phyloP scores from a whole-genome alignment of 2,888 invertebrate species.

The Diachrysia chrysitis region DNA sequence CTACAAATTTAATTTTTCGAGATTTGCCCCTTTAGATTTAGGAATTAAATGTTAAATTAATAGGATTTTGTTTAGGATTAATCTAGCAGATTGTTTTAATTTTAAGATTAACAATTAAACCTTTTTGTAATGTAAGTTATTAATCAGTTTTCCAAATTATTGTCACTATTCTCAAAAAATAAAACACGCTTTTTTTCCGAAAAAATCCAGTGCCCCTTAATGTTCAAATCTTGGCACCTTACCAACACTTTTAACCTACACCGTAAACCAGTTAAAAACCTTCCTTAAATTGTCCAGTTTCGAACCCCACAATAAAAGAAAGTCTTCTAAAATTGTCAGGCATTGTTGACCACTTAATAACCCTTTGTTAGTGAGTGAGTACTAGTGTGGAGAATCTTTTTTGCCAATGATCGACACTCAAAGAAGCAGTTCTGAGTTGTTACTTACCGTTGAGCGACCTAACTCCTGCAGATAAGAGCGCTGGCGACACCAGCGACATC shows the following conservation, averaged over 20 bases:
- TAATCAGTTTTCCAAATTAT: constrained; percentile 10
- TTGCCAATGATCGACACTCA: too few species aligned
- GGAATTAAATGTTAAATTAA: constrained; percentile 47
- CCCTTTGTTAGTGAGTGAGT: too few species aligned
- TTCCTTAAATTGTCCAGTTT: too few species aligned
- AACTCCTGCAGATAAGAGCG: constrained; percentile 94
- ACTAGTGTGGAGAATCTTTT: too few species aligned
- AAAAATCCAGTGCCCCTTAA: constrained; percentile 19
- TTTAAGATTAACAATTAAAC: not conserved
- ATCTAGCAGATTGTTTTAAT: not conserved
- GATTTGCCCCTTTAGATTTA: constrained; percentile 65
- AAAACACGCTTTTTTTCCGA: constrained; percentile 43
- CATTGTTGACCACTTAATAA: too few species aligned
- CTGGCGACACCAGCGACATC: constrained; percentile 96
- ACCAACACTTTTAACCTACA: constrained; percentile 20
- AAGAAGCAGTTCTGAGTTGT: constrained; percentile 18
- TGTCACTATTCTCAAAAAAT: constrained; percentile 17
- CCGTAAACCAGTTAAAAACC: not conserved
- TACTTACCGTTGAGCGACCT: constrained; percentile 66
- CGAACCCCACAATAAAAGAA: too few species aligned
- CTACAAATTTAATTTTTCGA: constrained; percentile 57
- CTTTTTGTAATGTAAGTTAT: not conserved
- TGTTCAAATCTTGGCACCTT: constrained; percentile 33
- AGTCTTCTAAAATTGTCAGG: too few species aligned
- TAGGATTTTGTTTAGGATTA: constrained; percentile 15